Base-by-base conservation (phyloP, 2,797 vertebrate species). In the Arnoldichthys spilopterus region DNA sequence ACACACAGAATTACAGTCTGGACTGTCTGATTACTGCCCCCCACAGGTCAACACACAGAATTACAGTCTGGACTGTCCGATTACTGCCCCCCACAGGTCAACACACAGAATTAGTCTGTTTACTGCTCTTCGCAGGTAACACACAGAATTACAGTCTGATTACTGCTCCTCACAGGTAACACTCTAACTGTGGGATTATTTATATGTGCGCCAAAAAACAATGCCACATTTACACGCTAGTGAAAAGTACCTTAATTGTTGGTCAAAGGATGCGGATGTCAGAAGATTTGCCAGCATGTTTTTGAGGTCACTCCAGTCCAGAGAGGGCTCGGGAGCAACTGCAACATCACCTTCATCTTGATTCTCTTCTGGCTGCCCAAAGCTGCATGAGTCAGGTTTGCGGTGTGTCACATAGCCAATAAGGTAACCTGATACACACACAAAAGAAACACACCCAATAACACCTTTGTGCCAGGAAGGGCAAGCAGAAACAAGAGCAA, bases 341-440 rank as follows among this genome's bases (percentile, higher is more conserved):
- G 0, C 66, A 43, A 78, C 9, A 0, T 18, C 34, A 28, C 7
- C 28, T 0, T 45, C 43, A 62, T 82, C 69, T 6, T 76, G 47
- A 64, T 28, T 53, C 37, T 73, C 45, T 5, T 54, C 82, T 15
- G 79, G 80, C 45, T 0, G 15, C 4, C 34, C 7, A 7, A 37
- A 7, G 34, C 34, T 43, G 40, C 34, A 3, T 37, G 34, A 37
- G 34, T 49, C 34, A 59, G 88, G 87, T 59, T 92, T 93, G 28
- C 84, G 85, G 0, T 91, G 91, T 82, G 89, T 91, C 81, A 94
- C 37, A 82, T 92, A 96, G 61, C 96, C 96, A 0, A 96, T 72
- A 53, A 97, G 72, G 84, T 92, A 95, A n/a, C 97, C 97, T 99
- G 76, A 28, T 77, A 2, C 11, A 78, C 7, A 62, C 1, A 58